phyloP scores from a whole-genome alignment of 2,113 vertebrate genomes.

The Thryonomys swinderianus region DNA sequence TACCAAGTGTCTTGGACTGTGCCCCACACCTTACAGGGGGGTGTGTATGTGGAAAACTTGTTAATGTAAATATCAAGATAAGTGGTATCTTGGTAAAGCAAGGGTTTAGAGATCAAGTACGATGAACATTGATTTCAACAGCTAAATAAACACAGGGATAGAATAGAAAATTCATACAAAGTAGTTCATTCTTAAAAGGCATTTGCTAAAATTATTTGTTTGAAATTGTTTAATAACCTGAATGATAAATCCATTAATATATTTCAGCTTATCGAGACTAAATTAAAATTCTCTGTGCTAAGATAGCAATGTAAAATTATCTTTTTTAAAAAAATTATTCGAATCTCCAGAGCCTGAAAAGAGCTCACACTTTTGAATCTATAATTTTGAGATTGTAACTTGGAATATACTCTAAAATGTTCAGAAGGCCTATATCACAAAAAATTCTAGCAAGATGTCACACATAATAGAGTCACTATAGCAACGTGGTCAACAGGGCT shows the following conservation, averaged over 20 bases:
- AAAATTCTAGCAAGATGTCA: neutral
- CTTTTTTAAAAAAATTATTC: neutral
- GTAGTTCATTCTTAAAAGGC: neutral
- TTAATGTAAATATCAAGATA: neutral
- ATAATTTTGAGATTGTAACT: neutral
- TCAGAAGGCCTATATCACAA: neutral
- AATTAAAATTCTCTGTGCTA: neutral
- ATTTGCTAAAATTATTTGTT: neutral
- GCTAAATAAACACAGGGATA: neutral
- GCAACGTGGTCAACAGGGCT: neutral
- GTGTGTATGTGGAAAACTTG: neutral
- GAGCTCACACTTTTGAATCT: neutral
- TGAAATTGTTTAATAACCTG: neutral
- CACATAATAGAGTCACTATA: neutral
- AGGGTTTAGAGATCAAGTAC: slow-evolving; percentile 4
- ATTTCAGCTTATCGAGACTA: neutral
- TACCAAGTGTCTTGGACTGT: neutral
- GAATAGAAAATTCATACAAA: neutral
- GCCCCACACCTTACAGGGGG: neutral
- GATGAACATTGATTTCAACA: neutral
- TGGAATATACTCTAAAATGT: neutral
- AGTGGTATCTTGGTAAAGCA: neutral
- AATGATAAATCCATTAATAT: neutral
- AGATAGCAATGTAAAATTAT: neutral
- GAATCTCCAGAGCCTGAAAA: neutral